Base-by-base conservation (phyloP, 53 echinoderm and acorn worm genomes). In the Henricia sp. region DNA sequence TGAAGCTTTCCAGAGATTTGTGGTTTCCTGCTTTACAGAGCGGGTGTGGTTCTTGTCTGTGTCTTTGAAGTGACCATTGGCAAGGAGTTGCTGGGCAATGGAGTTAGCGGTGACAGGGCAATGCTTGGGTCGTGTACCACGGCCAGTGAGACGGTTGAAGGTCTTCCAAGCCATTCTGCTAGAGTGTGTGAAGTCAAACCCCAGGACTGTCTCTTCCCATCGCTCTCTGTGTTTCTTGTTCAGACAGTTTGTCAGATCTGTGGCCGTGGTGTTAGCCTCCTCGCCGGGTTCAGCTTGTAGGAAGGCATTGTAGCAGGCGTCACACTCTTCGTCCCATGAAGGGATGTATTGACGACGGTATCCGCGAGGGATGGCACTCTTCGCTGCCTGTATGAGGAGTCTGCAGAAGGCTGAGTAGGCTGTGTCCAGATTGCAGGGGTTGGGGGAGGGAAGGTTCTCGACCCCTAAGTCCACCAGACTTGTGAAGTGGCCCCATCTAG, bases 81-180 rank as follows among this genome's bases (percentile, higher is more conserved):
- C 46, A 25, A 85, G 72, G 33, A 86, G 75, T 27, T 86, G 86
- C 41, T 74, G 44, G 24, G 86, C 86, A 36, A 74, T 75, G 36
- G 86, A 74, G 67, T 65, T 86, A 40, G 74, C 86, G 24, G 86
- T 59, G 13, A 86, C 86, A 52, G 76, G 86, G 53, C 75, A 86
- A 5, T 74, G 28, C 85, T 72, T 72, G 12, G 73, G 85, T 26
- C 35, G 1, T 32, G 73, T 44, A 50, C 52, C 76, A 16, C 55
- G 48, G 39, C 76, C 67, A 53, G 67, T 74, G 78, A 66, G 78
- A 78, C 44, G 78, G 60, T 87, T 77, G 25, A 46, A 20, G 58
- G 41, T 51, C 29, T 44, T 52, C 75, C 75, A 74, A 25, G 75
- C 66, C 52, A 13, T 26, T 36, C 86, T 64, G 37, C 86, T 86